Base-by-base conservation (phyloP, 2,113 vertebrate species). In the Corythaeola cristata region DNA sequence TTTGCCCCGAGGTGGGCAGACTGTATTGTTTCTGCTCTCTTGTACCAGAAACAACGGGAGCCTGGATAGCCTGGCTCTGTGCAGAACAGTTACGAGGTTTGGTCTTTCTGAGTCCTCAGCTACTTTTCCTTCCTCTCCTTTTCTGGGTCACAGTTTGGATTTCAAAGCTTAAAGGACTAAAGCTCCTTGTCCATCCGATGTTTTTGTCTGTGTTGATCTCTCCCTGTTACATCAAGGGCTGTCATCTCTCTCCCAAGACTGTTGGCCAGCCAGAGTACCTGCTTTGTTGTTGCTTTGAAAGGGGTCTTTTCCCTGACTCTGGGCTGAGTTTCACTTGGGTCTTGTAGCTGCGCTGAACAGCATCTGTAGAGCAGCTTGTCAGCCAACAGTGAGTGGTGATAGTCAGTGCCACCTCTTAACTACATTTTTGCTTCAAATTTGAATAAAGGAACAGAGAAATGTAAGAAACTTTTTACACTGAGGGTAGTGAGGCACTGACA, bases 191-290 rank as follows among this genome's bases (percentile, higher is more conserved):
- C 68, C 2, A 0, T 12, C 11, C 2, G 4, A 4, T 23, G 16
- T 72, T 32, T 55, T 60, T 17, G 0, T 5, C 2, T 24, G 33
- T 52, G n/a, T 41, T 32, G 56, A 9, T 56, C 53, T 24, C 19
- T 63, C 9, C 11, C 4, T 35, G 3, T 58, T 17, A 5, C 5
- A 3, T 2, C 1, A 0, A 17, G 62, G 17, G 35, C 33, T 0
- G 1, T 69, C 47, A 8, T 23, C 21, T 33, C 47, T 74, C 50
- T 71, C 33, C 64, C 27, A 18, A 23, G 33, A 4, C 45, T 59
- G 8, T 32, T 5, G 1, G 44, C 27, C 22, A 35, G 41, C 22
- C 66, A 9, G 58, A 33, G 9, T 10, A 17, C 47, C 39, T 0
- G 0, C 37, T 45, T 56, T 4, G 2, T 3, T 9, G 6, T 12